Evolutionary conservation across 2,888 invertebrate genomes (phyloP).

Genomic region (Melipona bicolor): DNA sequence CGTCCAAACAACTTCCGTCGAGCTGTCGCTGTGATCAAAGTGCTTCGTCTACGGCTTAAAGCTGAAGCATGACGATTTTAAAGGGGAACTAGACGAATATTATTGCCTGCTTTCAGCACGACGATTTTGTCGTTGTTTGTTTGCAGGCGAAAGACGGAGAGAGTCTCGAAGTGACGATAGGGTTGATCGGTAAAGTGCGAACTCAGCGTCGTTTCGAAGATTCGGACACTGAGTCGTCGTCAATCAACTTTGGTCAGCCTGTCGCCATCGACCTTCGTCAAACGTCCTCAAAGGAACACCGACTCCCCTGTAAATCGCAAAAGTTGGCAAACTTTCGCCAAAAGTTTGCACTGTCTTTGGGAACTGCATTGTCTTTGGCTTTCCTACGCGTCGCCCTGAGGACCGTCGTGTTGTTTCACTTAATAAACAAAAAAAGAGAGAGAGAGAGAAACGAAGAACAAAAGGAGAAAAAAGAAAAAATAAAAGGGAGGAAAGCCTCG

Average conservation of each 20-base stretch:
- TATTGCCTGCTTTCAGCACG: no score
- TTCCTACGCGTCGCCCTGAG: neutral
- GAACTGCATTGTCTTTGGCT: slow-evolving; percentile 12
- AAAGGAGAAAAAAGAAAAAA: neutral
- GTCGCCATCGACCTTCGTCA: neutral
- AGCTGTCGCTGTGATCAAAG: slow-evolving; percentile 37
- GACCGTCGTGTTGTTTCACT: slow-evolving; percentile 19
- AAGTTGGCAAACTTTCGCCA: slow-evolving; percentile 5
- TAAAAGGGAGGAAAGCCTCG: slow-evolving; percentile 17
- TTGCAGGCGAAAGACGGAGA: no score
- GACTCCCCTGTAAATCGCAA: neutral
- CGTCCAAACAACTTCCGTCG: slow-evolving; percentile 27
- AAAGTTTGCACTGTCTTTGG: neutral
- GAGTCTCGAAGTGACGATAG: no score
- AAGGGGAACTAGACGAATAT: neutral
- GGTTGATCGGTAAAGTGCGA: no score
- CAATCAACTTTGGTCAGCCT: neutral
- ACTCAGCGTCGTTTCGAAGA: no score
- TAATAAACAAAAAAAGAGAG: neutral
- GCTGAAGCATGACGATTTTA: slow-evolving; percentile 8
- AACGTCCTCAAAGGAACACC: neutral
- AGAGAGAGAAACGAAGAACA: neutral
- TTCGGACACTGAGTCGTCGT: no score
- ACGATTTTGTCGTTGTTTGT: no score
- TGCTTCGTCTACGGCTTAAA: neutral